Conservation (phyloP, 30 jellyfish, hydroid and myxozoan genomes). For the Hydractinia echinata region DNA sequence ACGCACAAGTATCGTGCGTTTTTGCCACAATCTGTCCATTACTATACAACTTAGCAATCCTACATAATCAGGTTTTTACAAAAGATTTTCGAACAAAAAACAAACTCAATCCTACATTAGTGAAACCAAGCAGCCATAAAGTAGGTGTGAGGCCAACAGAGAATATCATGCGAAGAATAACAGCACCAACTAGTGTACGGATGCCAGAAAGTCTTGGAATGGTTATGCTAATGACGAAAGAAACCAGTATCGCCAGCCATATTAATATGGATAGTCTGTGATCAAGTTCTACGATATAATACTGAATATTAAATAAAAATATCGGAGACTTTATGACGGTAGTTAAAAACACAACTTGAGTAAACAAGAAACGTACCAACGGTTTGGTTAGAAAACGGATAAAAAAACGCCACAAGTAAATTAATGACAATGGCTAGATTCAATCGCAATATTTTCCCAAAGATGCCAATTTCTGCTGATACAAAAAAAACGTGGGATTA, state of each 20-base stretch:
- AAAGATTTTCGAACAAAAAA: background rate
- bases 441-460: constrained; percentile 86
- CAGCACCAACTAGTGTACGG: constrained; percentile 80
- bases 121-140: constrained; percentile 65
- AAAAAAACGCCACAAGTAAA: constrained; percentile 82
- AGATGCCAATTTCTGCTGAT: constrained; percentile 72
- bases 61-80: too few relatives aligned
- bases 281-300: constrained; percentile 54
- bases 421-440: constrained; percentile 83
- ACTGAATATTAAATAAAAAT: background rate
- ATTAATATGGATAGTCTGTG: constrained; percentile 63
- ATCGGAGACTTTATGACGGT: background rate
- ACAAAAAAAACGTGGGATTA: constrained; percentile 73
- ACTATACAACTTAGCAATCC: too few relatives aligned
- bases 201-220: constrained; percentile 89
- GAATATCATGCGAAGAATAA: constrained; percentile 71
- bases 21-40: too few relatives aligned
- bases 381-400: constrained; percentile 81
- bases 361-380: constrained; percentile 36
- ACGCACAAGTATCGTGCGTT: background rate
- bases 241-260: constrained; percentile 82
- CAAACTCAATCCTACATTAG: constrained; percentile 46
- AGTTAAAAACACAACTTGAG: background rate
- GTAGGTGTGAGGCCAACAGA: constrained; percentile 83
- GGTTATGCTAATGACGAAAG: constrained; percentile 69